These are phyloP conservation scores for Momotus momota DNA, from an alignment of 2,797 vertebrate species.

Conservation along the genomic window DNA sequence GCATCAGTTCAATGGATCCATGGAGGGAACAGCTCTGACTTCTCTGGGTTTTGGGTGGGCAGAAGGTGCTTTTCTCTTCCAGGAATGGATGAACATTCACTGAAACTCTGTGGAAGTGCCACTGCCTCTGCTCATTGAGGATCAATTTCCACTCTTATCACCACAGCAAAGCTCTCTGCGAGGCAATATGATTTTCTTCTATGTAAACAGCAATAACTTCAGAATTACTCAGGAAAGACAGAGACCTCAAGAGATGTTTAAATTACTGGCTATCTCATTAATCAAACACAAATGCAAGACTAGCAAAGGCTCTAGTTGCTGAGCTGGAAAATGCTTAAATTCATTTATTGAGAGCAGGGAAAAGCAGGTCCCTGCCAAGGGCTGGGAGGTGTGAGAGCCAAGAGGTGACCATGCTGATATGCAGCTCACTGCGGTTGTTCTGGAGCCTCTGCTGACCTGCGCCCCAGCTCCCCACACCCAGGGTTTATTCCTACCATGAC, in stretches of 20 bases:
- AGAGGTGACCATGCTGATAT: not conserved
- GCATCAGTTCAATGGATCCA: not conserved
- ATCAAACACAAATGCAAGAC: constrained; percentile 57
- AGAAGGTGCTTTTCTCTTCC: not conserved
- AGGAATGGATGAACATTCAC: not conserved
- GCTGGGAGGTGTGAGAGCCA: not conserved
- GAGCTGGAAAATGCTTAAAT: constrained; percentile 51
- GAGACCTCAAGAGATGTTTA: constrained; percentile 67
- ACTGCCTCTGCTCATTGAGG: constrained; percentile 22
- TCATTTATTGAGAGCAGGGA: constrained; percentile 34
- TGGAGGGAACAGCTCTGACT: not conserved
- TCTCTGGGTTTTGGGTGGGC: not conserved
- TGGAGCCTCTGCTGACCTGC: not conserved
- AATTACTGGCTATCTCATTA: constrained; percentile 65
- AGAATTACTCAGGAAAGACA: constrained; percentile 53
- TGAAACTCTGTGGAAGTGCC: not conserved
- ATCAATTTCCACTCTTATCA: not conserved
- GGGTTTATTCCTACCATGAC: not conserved
- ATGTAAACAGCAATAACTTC: constrained; percentile 43
- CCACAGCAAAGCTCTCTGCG: not conserved
- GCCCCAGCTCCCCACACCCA: rapidly evolving
- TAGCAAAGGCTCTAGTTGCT: constrained; percentile 53
- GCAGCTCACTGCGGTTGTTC: not conserved
- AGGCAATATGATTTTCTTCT: constrained; percentile 9
- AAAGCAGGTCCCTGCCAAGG: not conserved